A percentile compares a stretch with the other conserved stretches of the same genome.
Conservation (phyloP, 2,888 invertebrate species). For the Nudaria mundana region DNA sequence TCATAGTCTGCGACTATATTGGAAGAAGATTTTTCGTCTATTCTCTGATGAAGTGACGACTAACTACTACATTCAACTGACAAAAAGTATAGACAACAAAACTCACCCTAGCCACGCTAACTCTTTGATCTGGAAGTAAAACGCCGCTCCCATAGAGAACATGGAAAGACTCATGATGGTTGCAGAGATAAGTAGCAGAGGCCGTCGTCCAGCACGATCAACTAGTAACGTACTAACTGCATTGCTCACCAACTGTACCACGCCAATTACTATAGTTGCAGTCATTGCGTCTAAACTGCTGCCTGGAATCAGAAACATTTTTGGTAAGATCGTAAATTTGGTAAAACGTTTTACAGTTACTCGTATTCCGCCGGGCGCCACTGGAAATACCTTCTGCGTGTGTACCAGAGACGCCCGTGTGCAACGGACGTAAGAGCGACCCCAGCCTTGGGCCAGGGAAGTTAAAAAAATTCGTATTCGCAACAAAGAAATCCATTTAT, state of each 20-base stretch:
- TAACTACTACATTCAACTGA: too few relatives aligned
- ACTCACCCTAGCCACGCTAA: conserved; percentile 65
- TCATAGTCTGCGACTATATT: too few relatives aligned
- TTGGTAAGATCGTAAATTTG: neutral
- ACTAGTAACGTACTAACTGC: conserved; percentile 76
- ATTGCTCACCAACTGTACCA: conserved; percentile 79
- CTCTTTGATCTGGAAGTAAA: conserved; percentile 69
- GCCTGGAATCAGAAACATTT: conserved; percentile 44
- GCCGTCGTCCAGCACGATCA: conserved; percentile 82
- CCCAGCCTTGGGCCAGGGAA: too few relatives aligned
- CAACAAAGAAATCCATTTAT: too few relatives aligned
- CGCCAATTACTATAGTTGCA: conserved; percentile 78
- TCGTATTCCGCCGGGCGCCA: too few relatives aligned
- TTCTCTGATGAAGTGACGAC: too few relatives aligned
- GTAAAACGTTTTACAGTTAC: neutral
- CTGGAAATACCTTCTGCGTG: too few relatives aligned
- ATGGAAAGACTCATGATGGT: conserved; percentile 76
- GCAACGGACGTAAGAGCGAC: too few relatives aligned
- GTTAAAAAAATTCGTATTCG: neutral
- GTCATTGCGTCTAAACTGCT: conserved; percentile 74
- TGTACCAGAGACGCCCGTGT: too few relatives aligned
- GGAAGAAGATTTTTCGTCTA: too few relatives aligned
- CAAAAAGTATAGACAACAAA: neutral
- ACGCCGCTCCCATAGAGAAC: conserved; percentile 77
- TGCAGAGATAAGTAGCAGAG: conserved; percentile 81